These are phyloP conservation scores for Empidonax traillii DNA, from an alignment of 2,113 vertebrate species.

Conservation along the genomic window DNA sequence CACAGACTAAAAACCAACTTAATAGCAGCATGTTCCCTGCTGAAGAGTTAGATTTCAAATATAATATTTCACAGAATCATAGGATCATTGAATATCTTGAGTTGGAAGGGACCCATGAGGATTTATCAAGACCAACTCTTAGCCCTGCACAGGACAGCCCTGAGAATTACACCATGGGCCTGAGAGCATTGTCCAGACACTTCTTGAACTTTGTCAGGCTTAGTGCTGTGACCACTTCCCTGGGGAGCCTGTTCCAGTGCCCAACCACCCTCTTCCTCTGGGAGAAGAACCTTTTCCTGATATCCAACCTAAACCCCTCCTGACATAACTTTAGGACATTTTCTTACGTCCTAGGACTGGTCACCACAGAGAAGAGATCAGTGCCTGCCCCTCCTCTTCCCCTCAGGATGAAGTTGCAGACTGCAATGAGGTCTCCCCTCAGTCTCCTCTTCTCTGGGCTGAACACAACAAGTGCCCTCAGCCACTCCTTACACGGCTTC, in stretches of 20 bases:
- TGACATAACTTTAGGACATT: neutral
- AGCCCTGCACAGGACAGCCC: neutral
- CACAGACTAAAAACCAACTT: neutral
- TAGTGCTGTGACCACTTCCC: neutral
- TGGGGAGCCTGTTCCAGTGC: neutral
- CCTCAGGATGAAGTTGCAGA: rapidly evolving
- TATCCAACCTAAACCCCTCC: neutral
- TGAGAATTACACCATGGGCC: too few species aligned
- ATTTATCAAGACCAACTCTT: neutral
- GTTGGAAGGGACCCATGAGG: neutral
- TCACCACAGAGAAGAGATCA: neutral
- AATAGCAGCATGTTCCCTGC: neutral
- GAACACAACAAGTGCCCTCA: neutral
- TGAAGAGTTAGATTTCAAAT: neutral
- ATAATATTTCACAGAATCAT: neutral
- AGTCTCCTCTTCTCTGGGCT: neutral
- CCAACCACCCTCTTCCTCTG: rapidly evolving
- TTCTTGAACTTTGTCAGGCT: neutral
- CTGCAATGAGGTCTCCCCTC: rapidly evolving
- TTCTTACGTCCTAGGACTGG: rapidly evolving
- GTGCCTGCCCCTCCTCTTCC: too few species aligned
- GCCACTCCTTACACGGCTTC: rapidly evolving
- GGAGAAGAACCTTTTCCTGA: neutral
- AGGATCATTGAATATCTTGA: neutral
- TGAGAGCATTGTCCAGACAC: neutral